phyloP scores from a whole-genome alignment of 1,140 invertebrate genomes.

The Dryas iulia region DNA sequence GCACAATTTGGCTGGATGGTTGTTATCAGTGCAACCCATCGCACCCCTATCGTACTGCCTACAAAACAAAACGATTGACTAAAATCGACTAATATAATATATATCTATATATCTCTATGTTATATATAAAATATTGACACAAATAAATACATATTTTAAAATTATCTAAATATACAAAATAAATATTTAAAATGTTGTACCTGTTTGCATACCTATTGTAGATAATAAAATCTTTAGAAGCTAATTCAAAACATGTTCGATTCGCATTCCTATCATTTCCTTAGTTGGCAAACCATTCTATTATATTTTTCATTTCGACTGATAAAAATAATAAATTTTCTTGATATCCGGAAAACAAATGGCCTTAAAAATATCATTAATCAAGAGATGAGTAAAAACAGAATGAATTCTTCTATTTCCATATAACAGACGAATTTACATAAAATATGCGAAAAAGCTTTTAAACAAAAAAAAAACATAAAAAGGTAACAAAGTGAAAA shows the following conservation, averaged over 20 bases:
- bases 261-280: neutral
- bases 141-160: no score
- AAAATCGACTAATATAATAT: neutral
- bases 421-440: neutral
- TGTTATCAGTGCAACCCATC: slow-evolving; percentile 68
- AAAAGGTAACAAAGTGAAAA: neutral
- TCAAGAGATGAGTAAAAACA: neutral
- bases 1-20: slow-evolving; percentile 68
- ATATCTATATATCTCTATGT: neutral
- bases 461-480: neutral
- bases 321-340: neutral
- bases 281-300: neutral
- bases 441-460: neutral
- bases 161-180: neutral
- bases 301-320: neutral
- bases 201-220: neutral
- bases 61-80: slow-evolving; percentile 43
- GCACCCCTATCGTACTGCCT: slow-evolving; percentile 45
- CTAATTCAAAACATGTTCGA: neutral
- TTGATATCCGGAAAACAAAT: no score
- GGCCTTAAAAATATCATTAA: no score
- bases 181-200: neutral
- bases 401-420: neutral
- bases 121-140: neutral
- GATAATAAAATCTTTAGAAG: neutral